Base-by-base conservation (phyloP, 2,888 invertebrate genomes). In the Pachliopta kotzebuea region DNA sequence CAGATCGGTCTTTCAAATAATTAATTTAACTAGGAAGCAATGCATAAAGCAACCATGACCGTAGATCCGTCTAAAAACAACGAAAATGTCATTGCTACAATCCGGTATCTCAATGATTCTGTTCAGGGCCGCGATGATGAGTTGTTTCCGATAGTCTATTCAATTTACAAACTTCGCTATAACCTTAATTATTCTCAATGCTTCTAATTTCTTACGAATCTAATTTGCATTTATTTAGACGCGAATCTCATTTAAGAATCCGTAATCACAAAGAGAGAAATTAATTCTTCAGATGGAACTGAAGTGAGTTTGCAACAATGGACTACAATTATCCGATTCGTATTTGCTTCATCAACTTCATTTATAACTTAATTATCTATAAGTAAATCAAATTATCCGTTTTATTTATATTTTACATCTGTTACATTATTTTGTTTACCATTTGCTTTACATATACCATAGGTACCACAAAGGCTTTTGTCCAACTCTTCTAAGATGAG, bases 21-120 rank as follows among this genome's bases (percentile, higher is more conserved):
- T 14, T 14, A 37, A 4, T 14, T 37, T 37, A 37, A 31, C 31
- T 9, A 11, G 37, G 37, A 37, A 14, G 11, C 14, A 4, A 57
- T 54, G 56, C 57, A 42, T 29, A 42, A 29, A 52, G 57, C 54
- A 49, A 54, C 61, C 57, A 21, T 65, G 61, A 65, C 65, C 60
- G 56, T 57, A 57, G 57, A 57, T 61, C 29, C 57, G 57, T 61
- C 49, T 26, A 61, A 50, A 24, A 50, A 54, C 57, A 57, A 37
- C 45, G 57, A 61, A 57, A 61, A 65, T 53, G 65, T 61, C 65
- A 61, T 61, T 61, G 65, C 58, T 61, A 57, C 20, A 60, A 53
- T 54, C 61, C 61, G 58, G 54, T 45, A 24, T 50, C 9, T 29
- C 29, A 65, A 45, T 58, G 45, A 57, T 24, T 21, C 17, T 21